Percentiles rank a stretch among this genome's conserved stretches.
Evolutionary conservation across 2,113 vertebrate genomes (phyloP).

Genomic region (Tringa solitaria): DNA sequence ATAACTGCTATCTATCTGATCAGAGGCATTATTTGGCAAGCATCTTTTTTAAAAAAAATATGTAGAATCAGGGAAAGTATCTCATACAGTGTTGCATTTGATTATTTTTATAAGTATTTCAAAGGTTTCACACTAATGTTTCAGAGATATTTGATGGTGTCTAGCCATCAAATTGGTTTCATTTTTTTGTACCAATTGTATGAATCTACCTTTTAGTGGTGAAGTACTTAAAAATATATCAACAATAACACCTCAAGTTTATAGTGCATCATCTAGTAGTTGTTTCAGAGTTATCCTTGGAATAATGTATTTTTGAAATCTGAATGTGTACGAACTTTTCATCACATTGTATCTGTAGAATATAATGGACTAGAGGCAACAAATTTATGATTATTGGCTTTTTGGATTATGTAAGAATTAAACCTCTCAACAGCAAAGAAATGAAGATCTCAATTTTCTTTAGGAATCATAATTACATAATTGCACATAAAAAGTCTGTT

Average conservation of each 20-base stretch:
- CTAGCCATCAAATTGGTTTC: not conserved
- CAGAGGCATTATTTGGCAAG: not conserved
- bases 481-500: conserved; percentile 44
- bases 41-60: not conserved
- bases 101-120: not conserved
- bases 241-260: not conserved
- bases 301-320: not conserved
- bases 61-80: not conserved
- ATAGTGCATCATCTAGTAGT: not conserved
- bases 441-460: conserved; percentile 38
- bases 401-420: conserved; percentile 14
- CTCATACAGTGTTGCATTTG: not conserved
- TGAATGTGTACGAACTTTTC: not conserved
- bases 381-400: not conserved
- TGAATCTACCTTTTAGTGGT: not conserved
- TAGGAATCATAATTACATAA: conserved; percentile 51
- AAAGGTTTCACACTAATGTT: not conserved
- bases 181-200: not conserved
- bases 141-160: not conserved
- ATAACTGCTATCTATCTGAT: not conserved
- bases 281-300: not conserved
- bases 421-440: not conserved
- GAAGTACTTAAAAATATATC: not conserved
- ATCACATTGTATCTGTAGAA: not conserved
- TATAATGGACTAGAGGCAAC: not conserved